These are phyloP conservation scores for Lycopodina hypogea DNA, from an alignment of 37 sponge, comb jelly and placozoan species.

Conservation along the genomic window DNA sequence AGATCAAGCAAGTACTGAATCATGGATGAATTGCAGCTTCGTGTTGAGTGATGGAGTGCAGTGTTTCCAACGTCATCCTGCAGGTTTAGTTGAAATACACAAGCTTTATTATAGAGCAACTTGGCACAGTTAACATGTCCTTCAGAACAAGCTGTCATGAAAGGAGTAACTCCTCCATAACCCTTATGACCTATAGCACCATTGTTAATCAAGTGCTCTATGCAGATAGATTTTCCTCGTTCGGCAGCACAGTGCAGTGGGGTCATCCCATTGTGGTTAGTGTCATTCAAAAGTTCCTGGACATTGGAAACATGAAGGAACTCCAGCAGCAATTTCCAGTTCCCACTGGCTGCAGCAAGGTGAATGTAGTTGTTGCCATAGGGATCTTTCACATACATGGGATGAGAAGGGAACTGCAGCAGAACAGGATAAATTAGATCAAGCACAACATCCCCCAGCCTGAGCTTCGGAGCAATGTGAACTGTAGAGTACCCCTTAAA, in stretches of 20 bases:
- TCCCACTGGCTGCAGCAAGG: constrained; percentile 57
- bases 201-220: constrained; percentile 65
- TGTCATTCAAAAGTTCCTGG: constrained; percentile 60
- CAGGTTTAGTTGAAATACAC: constrained; percentile 63
- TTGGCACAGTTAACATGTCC: constrained; percentile 49
- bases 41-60: constrained; percentile 70
- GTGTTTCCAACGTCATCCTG: constrained; percentile 56
- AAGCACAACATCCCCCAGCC: constrained; percentile 12
- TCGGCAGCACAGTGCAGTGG: constrained; percentile 75
- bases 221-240: constrained; percentile 46
- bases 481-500: constrained; percentile 33
- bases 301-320: constrained; percentile 24
- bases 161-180: constrained; percentile 56
- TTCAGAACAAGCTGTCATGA: constrained; percentile 43
- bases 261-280: constrained; percentile 48
- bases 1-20: constrained; percentile 54
- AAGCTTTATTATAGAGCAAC: constrained; percentile 43
- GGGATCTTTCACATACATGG: constrained; percentile 21
- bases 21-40: constrained; percentile 36
- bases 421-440: constrained; percentile 13
- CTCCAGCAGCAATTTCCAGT: constrained; percentile 24
- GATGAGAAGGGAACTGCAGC: background rate
- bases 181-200: constrained; percentile 79
- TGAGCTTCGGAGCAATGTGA: constrained; percentile 27
- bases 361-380: constrained; percentile 65